Evolutionary conservation across 2,888 invertebrate genomes (phyloP).

Genomic region (Corbicula japonica): DNA sequence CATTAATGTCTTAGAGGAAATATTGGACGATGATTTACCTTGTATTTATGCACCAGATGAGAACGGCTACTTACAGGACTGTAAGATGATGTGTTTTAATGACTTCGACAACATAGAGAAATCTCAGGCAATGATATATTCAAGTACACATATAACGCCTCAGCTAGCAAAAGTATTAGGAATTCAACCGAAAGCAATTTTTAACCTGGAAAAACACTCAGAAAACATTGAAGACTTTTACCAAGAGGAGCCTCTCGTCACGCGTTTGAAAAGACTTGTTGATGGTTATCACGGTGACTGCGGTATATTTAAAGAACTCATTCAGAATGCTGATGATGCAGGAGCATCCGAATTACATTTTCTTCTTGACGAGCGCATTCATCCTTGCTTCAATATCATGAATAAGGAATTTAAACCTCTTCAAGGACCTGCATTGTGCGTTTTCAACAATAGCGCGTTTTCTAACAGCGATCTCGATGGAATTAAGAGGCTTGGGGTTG

Average conservation of each 20-base stretch:
- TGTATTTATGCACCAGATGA: conserved; percentile 72
- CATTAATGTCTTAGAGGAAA: no score
- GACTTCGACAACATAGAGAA: conserved; percentile 72
- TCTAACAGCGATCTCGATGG: conserved; percentile 72
- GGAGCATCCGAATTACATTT: conserved; percentile 70
- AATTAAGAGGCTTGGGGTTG: conserved; percentile 74
- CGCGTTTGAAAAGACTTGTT: conserved; percentile 79
- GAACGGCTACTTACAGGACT: conserved; percentile 61
- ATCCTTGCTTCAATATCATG: conserved; percentile 22
- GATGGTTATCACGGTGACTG: conserved; percentile 80
- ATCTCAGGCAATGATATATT: conserved; percentile 67
- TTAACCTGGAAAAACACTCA: conserved; percentile 73
- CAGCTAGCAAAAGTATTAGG: conserved; percentile 31
- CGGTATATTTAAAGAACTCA: conserved; percentile 82
- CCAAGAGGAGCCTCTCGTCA: conserved; percentile 81
- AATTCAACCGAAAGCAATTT: conserved; percentile 49
- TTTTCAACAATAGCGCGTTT: conserved; percentile 76
- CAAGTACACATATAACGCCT: conserved; percentile 53
- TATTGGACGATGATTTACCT: background rate
- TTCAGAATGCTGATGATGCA: conserved; percentile 84
- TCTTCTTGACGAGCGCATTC: conserved; percentile 31
- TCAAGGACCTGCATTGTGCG: conserved; percentile 79
- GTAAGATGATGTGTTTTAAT: conserved; percentile 75
- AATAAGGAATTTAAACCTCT: conserved; percentile 36
- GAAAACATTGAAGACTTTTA: conserved; percentile 69